Evolutionary conservation across 2,113 vertebrate species (phyloP).

Genomic region (Sturnus vulgaris): DNA sequence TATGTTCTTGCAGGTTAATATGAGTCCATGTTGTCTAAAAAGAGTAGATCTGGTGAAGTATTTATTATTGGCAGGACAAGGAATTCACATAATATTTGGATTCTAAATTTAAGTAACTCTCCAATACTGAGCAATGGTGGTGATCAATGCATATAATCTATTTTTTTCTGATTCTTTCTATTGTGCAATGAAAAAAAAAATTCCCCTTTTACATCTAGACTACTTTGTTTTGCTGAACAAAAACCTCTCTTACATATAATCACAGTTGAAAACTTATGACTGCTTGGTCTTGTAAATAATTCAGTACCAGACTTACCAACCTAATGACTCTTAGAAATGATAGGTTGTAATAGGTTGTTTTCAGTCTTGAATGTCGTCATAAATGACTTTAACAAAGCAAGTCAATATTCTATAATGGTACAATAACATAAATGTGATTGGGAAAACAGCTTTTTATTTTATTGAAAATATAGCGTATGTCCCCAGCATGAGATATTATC

Average conservation of each 20-base stretch:
- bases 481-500: neutral
- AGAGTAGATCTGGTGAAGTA: neutral
- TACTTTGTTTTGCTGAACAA: neutral
- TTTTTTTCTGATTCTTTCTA: neutral
- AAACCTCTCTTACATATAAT: conserved; percentile 14
- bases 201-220: neutral
- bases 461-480: neutral
- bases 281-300: conserved; percentile 39
- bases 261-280: conserved; percentile 13
- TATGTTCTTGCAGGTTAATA: neutral
- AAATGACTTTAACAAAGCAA: conserved; percentile 41
- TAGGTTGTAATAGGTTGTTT: neutral
- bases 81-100: neutral
- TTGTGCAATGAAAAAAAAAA: neutral
- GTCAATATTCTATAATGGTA: conserved; percentile 15
- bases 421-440: conserved; percentile 12
- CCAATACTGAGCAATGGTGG: neutral
- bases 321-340: conserved; percentile 54
- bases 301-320: conserved; percentile 42
- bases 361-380: conserved; percentile 17
- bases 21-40: neutral
- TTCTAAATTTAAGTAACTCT: neutral
- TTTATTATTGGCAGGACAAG: neutral
- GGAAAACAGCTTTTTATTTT: conserved; percentile 2
- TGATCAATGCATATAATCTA: neutral